Evolutionary conservation across 2,113 vertebrate genomes (phyloP), one percentile per base, ranked within the genome.

Genomic region (Tichodroma muraria): DNA sequence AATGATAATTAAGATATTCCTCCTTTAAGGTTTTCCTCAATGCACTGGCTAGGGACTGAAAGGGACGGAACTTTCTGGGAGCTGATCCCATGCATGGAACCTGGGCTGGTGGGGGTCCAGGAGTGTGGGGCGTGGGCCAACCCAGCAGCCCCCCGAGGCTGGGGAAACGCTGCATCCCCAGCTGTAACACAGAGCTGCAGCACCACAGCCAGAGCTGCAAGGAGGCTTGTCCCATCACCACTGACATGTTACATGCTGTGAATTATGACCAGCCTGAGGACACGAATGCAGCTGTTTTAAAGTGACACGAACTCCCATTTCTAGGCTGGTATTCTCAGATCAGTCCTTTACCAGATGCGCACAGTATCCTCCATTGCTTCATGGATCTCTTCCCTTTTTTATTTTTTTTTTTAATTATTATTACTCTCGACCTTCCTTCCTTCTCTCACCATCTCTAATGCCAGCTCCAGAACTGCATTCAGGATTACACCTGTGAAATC

Each of bases 101-200:
- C 15, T 5, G 6, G 15, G 35, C 9, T 47, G 9, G 24, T 6
- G 70, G 5, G 15, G 25, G 30, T 16, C 31, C 8, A 40, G 57
- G 42, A 49, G 2, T 2, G 60, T 3, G 6, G 11, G 27, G 21
- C 1, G 0, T 1, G 10, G 44, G 21, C 68, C 37, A 8, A 1
- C 14, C 31, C 88, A 21, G 56, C 44, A 70, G 56, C 56, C n/a
- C 9, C 11, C 11, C 0, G 12, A 40, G 53, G n/a, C 80, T 5
- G 3, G 37, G 49, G 31, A 63, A 35, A 38, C 0, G 4, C 52
- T 21, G 9, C 1, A 4, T 4, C 19, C 33, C 30, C 61, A 52
- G 56, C 61, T 56, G 45, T 2, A 11, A 40, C 4, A 21, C 2
- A 5, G 22, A 61, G 50, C 82, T 45, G 28, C 77, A 63, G 68